These are phyloP conservation scores for Phrynocephalus versicolor DNA, from an alignment of 2,113 vertebrate genomes.

Conservation along the genomic window DNA sequence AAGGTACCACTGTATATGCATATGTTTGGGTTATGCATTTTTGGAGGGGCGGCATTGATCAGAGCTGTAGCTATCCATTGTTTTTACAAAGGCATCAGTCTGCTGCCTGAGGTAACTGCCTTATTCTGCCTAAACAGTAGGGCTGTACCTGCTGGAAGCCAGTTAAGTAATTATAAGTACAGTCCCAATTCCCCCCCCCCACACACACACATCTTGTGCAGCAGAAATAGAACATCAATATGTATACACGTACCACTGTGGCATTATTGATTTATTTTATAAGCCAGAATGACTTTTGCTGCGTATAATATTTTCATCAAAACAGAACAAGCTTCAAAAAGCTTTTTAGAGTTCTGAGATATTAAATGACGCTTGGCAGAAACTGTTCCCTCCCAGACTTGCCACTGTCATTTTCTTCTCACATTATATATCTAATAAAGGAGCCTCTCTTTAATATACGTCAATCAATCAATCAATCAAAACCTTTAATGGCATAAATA, in stretches of 20 bases:
- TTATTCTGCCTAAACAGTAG: not conserved
- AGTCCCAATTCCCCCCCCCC: slow-evolving; percentile 48
- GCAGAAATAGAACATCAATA: slow-evolving; percentile 9
- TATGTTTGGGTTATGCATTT: no score
- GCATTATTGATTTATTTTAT: slow-evolving; percentile 64
- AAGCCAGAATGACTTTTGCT: slow-evolving; percentile 67
- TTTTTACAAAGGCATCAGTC: no score
- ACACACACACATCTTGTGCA: slow-evolving; percentile 61
- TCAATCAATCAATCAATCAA: no score
- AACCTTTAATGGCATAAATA: no score
- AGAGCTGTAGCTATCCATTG: no score
- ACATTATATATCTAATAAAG: slow-evolving; percentile 63
- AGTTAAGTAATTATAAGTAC: no score
- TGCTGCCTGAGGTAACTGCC: not conserved
- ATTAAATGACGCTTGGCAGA: slow-evolving; percentile 32
- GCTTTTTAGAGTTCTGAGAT: slow-evolving; percentile 71
- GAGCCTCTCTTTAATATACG: no score
- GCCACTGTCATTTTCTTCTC: slow-evolving; percentile 69
- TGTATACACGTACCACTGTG: not conserved
- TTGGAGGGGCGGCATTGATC: no score
- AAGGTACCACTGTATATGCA: no score
- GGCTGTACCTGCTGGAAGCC: no score
- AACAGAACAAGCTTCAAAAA: slow-evolving; percentile 67
- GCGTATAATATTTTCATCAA: slow-evolving; percentile 62
- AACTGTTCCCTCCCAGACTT: slow-evolving; percentile 61